A percentile compares a stretch with the other conserved stretches of the same genome.
Conservation (phyloP, 2,797 vertebrate species). For the Anableps anableps region DNA sequence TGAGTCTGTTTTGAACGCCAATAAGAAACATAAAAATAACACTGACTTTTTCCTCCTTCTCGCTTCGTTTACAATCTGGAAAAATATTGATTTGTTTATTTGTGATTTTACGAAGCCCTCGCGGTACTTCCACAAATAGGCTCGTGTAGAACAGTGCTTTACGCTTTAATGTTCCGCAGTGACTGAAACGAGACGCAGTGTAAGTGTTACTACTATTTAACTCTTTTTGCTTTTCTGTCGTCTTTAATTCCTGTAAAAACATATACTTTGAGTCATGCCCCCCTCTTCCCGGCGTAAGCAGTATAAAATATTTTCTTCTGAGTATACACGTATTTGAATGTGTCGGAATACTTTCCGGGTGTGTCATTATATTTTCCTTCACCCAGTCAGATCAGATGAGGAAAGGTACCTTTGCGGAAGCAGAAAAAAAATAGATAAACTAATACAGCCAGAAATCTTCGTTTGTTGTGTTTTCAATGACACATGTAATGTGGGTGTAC, state of each 20-base stretch:
- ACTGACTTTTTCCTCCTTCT: neutral
- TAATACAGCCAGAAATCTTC: neutral
- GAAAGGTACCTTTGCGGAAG: neutral
- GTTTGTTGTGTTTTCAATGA: neutral
- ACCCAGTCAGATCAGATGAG: neutral
- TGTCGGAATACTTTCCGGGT: neutral
- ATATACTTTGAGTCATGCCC: neutral
- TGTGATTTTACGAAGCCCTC: neutral
- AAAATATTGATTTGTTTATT: neutral
- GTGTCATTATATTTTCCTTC: neutral
- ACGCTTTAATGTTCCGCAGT: neutral
- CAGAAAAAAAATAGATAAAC: neutral
- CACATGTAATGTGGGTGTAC: neutral
- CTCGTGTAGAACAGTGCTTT: constrained; percentile 31
- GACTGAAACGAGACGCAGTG: no score
- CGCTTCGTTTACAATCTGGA: neutral
- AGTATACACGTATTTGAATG: neutral
- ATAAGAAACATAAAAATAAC: neutral
- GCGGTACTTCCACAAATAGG: constrained; percentile 51
- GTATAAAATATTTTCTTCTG: neutral
- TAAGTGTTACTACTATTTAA: neutral
- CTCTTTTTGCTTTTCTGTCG: neutral
- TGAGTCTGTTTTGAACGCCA: neutral
- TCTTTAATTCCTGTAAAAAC: neutral
- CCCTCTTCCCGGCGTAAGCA: no score